phyloP scores from a whole-genome alignment of 1,140 invertebrate species.

The Ridgeia piscesae region DNA sequence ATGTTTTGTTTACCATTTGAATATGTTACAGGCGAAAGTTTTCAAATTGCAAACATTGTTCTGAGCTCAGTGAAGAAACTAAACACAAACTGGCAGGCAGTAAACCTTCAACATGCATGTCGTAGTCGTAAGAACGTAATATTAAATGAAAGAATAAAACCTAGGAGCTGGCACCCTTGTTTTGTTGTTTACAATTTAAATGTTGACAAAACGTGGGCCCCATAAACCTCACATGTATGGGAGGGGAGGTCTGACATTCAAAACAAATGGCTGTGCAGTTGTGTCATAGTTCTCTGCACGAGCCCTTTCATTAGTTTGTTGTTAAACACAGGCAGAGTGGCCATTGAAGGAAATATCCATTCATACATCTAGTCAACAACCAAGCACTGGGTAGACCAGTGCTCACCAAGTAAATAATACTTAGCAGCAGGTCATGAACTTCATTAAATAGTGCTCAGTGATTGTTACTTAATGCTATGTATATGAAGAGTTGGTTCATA shows the following conservation, averaged over 20 bases:
- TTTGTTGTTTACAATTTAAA: not conserved
- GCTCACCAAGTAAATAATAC: not conserved
- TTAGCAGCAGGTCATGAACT: not conserved
- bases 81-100: no score
- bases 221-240: not conserved
- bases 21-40: no score
- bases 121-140: no score
- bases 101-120: no score
- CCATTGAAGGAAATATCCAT: not conserved
- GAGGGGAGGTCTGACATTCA: not conserved
- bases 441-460: not conserved
- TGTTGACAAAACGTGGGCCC: not conserved
- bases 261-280: not conserved
- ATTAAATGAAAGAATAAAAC: no score
- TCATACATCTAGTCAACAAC: not conserved
- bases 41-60: no score
- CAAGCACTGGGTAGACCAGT: not conserved
- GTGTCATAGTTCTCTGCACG: not conserved
- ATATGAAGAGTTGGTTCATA: no score
- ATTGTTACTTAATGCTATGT: not conserved
- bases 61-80: no score
- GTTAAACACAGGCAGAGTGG: not conserved
- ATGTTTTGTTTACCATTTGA: no score
- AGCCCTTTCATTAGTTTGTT: no score
- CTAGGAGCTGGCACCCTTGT: no score